These are phyloP conservation scores for Rhodeus uyekii DNA, from an alignment of 2,797 vertebrate genomes.

Conservation along the genomic window DNA sequence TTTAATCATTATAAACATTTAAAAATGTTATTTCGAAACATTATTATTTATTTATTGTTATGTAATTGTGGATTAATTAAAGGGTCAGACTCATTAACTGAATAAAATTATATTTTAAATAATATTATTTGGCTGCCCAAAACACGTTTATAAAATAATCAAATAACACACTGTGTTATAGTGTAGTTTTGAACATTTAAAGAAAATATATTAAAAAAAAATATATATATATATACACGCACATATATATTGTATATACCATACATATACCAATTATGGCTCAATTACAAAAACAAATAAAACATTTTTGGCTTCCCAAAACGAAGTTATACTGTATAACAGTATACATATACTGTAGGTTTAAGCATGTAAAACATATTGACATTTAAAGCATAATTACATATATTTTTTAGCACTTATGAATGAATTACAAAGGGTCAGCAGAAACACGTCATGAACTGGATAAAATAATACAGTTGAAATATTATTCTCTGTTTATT, in stretches of 20 bases:
- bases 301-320: not conserved
- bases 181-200: not conserved
- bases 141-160: not conserved
- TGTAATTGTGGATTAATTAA: no score
- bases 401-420: not conserved
- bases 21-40: no score
- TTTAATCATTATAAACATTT: no score
- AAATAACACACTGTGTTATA: not conserved
- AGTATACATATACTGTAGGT: not conserved
- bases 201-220: not conserved
- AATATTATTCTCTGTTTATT: not conserved
- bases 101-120: no score
- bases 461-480: not conserved
- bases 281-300: not conserved
- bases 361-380: not conserved
- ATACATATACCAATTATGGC: no score
- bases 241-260: no score
- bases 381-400: not conserved
- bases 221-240: no score
- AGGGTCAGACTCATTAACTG: no score
- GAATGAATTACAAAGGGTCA: not conserved
- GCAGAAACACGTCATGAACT: not conserved
- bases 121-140: not conserved
- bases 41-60: no score
- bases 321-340: not conserved